Conservation (phyloP, 1,140 invertebrate genomes). For the Pseudoatta argentina region DNA sequence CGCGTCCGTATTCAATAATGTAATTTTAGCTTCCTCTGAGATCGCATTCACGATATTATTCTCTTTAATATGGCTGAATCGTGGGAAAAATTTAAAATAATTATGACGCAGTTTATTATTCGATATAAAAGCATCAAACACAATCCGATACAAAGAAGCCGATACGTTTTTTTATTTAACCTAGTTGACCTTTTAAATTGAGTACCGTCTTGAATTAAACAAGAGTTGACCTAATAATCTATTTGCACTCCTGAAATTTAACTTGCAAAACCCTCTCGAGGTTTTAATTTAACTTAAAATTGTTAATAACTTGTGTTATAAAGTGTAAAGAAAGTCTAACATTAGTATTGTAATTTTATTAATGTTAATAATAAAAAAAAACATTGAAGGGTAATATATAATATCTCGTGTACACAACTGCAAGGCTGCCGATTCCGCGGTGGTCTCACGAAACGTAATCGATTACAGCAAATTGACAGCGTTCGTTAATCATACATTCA, state of each 20-base stretch:
- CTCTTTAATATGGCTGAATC: slow-evolving; percentile 12
- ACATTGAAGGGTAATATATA: neutral
- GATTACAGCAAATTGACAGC: slow-evolving; percentile 50
- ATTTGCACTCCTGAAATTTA: slow-evolving; percentile 1
- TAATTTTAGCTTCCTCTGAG: slow-evolving; percentile 21
- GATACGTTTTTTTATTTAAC: slow-evolving; percentile 13
- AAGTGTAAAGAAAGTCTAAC: slow-evolving; percentile 1
- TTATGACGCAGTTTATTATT: slow-evolving; percentile 34
- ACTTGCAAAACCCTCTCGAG: neutral
- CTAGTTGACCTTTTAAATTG: slow-evolving; percentile 11
- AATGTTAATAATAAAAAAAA: slow-evolving; percentile 13
- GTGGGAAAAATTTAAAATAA: slow-evolving; percentile 34
- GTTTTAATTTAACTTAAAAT: slow-evolving; percentile 4
- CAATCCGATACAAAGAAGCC: neutral
- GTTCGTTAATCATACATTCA: slow-evolving; percentile 57
- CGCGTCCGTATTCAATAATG: neutral
- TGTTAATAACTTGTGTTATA: neutral
- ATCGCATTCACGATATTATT: slow-evolving; percentile 24
- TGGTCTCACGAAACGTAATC: slow-evolving; percentile 35
- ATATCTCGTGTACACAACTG: neutral
- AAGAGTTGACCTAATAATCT: neutral
- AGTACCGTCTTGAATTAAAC: neutral
- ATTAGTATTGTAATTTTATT: neutral
- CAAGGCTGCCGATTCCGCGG: neutral
- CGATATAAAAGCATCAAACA: neutral